Evolutionary conservation across 1,140 invertebrate genomes (phyloP), one percentile per base, ranked within the genome.

Genomic region (Drosophila lowei): DNA sequence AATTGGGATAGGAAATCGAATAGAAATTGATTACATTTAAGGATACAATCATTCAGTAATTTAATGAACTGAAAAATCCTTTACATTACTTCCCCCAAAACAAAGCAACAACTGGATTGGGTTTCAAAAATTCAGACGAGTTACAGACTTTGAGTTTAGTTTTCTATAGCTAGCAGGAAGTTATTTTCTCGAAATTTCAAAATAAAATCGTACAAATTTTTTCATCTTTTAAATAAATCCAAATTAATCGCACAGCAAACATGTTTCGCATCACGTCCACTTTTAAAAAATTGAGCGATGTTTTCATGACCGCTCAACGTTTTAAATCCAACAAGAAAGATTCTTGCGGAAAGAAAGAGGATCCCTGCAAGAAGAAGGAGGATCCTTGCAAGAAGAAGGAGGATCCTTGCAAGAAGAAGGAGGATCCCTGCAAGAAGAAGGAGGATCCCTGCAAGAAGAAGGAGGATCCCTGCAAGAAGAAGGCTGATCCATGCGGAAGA

Each of bases 381-480:
- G 28, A 53, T 9, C 34, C 48, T 7, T 16, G 15, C 41, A n/a
- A 15, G 11, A 55, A 54, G 16, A 30, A 30, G 8, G 38, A 59
- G 3, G 28, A 46, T 38, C 43, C 49, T 0, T 54, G 65, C 6
- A 56, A 47, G 16, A 58, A 42, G 30, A 55, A 55, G 0, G 44
- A 54, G 7, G 48, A 50, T 15, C 5, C 6, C 3, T 53, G 50
- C 21, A 23, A 13, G 0, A 57, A 46, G 23, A 28, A 50, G n/a
- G 47, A 43, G 2, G 55, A 59, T 44, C 18, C 48, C 1, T 67
- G 64, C 13, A 47, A 38, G 7, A 64, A 65, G 18, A 44, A 58
- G 56, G 7, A 50, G 0, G 53, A 65, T 42, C 9, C 61, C 3
- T 61, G 52, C 11, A 46, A 62, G 18, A 15, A 53, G 9, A 28